Base-by-base conservation (phyloP, 35 echinoderm and acorn worm species). In the Holothuria glaberrima region DNA sequence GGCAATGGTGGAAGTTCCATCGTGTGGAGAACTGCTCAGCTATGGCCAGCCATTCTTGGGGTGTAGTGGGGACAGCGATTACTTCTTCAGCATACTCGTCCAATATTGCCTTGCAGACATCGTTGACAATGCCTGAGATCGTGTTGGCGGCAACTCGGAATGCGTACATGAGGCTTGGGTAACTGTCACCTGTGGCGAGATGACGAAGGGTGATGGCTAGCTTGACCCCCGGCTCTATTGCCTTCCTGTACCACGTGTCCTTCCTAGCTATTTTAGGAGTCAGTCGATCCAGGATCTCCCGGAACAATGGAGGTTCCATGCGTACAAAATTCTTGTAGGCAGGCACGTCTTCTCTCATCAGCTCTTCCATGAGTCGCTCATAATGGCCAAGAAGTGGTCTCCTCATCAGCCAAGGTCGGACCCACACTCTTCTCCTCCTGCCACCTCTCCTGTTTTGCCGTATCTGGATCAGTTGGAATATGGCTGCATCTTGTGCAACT, bases 81-180 rank as follows among this genome's bases (percentile, higher is more conserved):
- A 80, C 27, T 73, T 79, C 86, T 22, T 73, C 86, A 73, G 34
- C 30, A 41, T 35, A 73, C 34, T 35, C 86, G 32, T 69, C 86
- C 22, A 75, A 45, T 18, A 88, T 74, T 30, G 86, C 86, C 66
- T 88, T 31, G 66, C 86, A 88, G 28, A 48, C 44, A 34, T 88
- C 86, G 26, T 21, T n/a, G 36, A 88, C 54, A 22, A 88, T 16
- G 22, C 22, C 19, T 34, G 86, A 88, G 28, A 73, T 71, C 25
- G 86, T 71, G 66, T 88, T 88, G 67, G 60, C 19, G 62, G 86
- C 28, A 16, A 73, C 86, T 26, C 38, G 35, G 67, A 88, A 88
- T 50, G 12, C 25, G 86, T 88, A 88, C 29, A 28, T 29, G 54
- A 88, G 67, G 67, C 32, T 71, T 17, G 27, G 30, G 67, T 88